Evolutionary conservation across 2,797 vertebrate genomes (phyloP), one percentile per base, ranked within the genome.

Genomic region (Microctenopoma steveboyesi): DNA sequence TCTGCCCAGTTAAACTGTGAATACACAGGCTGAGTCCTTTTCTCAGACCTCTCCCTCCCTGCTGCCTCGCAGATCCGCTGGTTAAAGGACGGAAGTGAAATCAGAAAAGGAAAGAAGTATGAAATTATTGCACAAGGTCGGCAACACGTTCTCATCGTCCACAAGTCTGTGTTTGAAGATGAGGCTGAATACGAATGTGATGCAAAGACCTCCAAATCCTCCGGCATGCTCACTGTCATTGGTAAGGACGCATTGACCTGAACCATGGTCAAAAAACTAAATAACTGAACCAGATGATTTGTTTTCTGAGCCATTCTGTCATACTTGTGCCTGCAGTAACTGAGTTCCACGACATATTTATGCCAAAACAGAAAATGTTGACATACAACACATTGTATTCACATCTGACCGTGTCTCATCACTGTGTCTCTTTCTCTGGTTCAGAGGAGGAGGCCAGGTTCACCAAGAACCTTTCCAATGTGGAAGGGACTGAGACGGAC

Each of bases 171-270:
- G 28, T 96, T 99, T 49, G 96, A 96, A 37, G 97, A 99, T 55
- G 97, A 99, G 88, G 97, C 98, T 15, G 97, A 99, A 82, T 99
- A 99, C 55, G 96, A 97, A 82, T 97, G 96, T 90, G 97, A 98
- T 79, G 96, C 96, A 45, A 97, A 92, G 91, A 95, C 95, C 28
- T 94, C 95, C 69, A 95, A 95, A 72, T 96, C 96, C 78, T 97
- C 97, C 1, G 97, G 96, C 88, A 94, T 98, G 80, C 95, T 99
- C 46, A 98, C 98, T 1, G 98, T 99, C 3, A 79, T 99, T 50
- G 98, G 98, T 99, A 90, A 95, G 92, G 54, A 59, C 22, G 22
- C 22, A 22, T 22, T 12, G 37, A 12, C 2, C 12, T 39, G 3
- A 39, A 39, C 12, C 11, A 2, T 39, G 37, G 37, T 2, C 12